Percentiles rank a stretch among this genome's conserved stretches.
These are phyloP conservation scores for Calcarius lapponicus DNA, from an alignment of 2,797 vertebrate genomes.

Conservation along the genomic window DNA sequence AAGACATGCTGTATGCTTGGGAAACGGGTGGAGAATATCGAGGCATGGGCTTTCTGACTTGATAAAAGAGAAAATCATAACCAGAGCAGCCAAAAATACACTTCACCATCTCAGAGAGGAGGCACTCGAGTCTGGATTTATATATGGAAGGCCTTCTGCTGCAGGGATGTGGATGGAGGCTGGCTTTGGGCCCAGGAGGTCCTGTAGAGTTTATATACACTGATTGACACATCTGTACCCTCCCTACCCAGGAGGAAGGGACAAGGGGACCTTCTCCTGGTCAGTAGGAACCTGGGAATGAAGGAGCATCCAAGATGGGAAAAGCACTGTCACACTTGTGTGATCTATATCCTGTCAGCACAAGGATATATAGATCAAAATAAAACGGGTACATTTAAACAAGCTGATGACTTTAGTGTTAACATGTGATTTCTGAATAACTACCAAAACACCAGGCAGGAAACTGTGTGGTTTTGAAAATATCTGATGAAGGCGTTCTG, in stretches of 20 bases:
- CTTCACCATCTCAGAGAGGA: not conserved
- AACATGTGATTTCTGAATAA: constrained; percentile 20
- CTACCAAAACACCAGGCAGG: constrained; percentile 7
- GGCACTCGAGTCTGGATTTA: not conserved
- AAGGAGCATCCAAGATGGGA: not conserved
- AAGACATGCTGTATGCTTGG: not conserved
- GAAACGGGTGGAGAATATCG: not conserved
- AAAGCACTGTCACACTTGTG: not conserved
- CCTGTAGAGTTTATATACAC: not conserved
- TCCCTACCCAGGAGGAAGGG: not conserved
- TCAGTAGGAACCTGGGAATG: not conserved
- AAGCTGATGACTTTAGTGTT: not conserved
- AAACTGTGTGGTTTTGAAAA: constrained; percentile 31
- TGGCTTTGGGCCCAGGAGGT: not conserved
- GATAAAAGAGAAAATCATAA: not conserved
- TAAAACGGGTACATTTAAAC: not conserved
- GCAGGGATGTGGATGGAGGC: not conserved
- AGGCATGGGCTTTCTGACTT: not conserved
- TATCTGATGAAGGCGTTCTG: not conserved
- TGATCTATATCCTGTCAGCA: not conserved
- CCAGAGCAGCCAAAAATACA: not conserved
- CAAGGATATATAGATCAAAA: not conserved
- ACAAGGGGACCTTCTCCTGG: not conserved
- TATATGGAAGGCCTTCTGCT: not conserved
- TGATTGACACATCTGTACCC: not conserved